phyloP scores from a whole-genome alignment of 2,888 invertebrate genomes.

The Drosophila falleni region DNA sequence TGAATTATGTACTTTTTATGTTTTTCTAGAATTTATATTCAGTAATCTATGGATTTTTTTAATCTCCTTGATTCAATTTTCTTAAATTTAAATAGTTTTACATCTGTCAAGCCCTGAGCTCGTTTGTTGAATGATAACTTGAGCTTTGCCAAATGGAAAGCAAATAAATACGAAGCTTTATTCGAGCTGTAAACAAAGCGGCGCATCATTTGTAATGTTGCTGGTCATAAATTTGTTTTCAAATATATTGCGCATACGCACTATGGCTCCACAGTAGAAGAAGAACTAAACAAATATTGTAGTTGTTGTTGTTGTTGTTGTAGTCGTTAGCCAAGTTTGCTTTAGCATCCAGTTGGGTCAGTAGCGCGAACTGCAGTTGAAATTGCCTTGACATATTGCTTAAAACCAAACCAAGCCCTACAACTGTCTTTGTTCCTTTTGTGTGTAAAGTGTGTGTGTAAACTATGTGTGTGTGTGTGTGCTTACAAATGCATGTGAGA shows the following conservation, averaged over 20 bases:
- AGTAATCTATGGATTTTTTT: background rate
- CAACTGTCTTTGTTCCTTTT: conserved; percentile 45
- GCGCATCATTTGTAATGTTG: conserved; percentile 62
- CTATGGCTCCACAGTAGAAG: conserved; percentile 45
- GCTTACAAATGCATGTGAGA: background rate
- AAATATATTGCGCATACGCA: conserved; percentile 66
- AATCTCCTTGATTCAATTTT: background rate
- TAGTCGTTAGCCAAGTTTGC: conserved; percentile 31
- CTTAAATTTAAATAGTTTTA: conserved; percentile 2
- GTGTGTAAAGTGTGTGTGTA: conserved; percentile 2
- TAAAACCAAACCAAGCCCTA: conserved; percentile 43
- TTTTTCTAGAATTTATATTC: background rate
- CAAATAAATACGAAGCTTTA: conserved; percentile 55
- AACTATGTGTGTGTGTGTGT: background rate
- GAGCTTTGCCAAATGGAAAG: conserved; percentile 47
- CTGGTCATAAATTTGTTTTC: conserved; percentile 52
- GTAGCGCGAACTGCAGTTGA: conserved; percentile 53
- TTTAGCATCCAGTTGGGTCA: conserved; percentile 49
- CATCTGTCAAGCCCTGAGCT: background rate
- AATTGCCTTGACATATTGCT: conserved; percentile 70
- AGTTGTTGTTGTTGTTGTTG: conserved; percentile 28
- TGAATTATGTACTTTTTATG: background rate
- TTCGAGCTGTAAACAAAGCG: conserved; percentile 31
- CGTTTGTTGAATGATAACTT: conserved; percentile 16
- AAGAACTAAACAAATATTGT: conserved; percentile 58